phyloP scores from a whole-genome alignment of 2,888 invertebrate species.

The Hemaris fuciformis region DNA sequence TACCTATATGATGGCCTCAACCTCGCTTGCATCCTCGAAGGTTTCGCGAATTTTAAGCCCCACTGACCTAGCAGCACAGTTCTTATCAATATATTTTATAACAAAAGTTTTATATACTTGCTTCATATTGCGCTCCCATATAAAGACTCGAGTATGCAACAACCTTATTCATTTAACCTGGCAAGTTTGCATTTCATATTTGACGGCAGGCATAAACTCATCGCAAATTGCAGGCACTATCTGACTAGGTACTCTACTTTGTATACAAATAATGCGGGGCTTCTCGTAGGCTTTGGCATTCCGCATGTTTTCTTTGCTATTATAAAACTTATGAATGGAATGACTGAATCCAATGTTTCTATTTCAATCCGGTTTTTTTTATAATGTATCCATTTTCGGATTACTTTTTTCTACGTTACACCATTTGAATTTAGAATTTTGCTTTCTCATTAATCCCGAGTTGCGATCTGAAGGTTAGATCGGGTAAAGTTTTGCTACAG shows the following conservation, averaged over 20 bases:
- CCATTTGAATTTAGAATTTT: no score
- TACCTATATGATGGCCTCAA: no score
- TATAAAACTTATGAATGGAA: not conserved
- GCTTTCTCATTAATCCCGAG: no score
- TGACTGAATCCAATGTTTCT: not conserved
- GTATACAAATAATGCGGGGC: not conserved
- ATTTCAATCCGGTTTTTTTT: not conserved
- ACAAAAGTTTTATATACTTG: no score
- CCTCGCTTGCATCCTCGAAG: no score
- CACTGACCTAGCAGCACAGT: no score
- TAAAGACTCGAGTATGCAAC: not conserved
- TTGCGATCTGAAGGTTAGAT: no score
- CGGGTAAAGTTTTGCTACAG: no score
- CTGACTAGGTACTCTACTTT: not conserved
- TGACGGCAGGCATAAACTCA: not conserved
- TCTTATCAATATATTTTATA: no score
- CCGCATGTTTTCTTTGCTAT: not conserved
- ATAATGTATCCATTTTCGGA: not conserved
- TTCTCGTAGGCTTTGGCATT: not conserved
- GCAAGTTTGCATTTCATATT: not conserved
- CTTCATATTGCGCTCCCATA: no score
- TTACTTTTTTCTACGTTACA: not conserved
- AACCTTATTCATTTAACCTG: slow-evolving; percentile 3
- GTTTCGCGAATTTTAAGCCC: no score
- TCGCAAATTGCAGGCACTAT: not conserved